Evolutionary conservation across 92 coral and sea anemone genomes (phyloP).

Genomic region (Galaxea fascicularis): DNA sequence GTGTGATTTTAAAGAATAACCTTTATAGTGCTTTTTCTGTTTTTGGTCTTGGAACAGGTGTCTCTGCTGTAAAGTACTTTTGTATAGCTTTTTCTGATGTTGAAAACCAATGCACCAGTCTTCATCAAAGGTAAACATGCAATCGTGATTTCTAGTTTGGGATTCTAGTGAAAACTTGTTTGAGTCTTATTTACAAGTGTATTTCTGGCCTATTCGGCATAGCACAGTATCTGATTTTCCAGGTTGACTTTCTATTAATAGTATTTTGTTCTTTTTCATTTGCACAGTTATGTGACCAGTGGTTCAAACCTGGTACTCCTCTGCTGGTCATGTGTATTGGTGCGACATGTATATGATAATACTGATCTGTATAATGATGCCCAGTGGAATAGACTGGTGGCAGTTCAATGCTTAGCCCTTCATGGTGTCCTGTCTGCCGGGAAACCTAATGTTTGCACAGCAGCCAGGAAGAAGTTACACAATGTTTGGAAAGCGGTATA

Average conservation of each 20-base stretch:
- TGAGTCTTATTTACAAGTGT: too few species aligned
- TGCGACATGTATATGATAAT: constrained; percentile 58
- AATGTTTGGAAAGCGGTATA: constrained; percentile 81
- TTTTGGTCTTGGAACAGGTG: constrained; percentile 48
- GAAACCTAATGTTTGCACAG: constrained; percentile 63
- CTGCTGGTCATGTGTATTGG: constrained; percentile 83
- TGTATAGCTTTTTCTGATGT: constrained; percentile 75
- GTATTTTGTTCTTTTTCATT: background rate
- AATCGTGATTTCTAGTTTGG: background rate
- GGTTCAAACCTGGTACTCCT: constrained; percentile 76
- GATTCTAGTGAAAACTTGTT: background rate
- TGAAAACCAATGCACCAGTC: constrained; percentile 65
- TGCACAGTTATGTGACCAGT: constrained; percentile 66
- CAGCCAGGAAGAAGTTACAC: constrained; percentile 76
- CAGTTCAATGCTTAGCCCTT: constrained; percentile 72
- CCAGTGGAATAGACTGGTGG: constrained; percentile 76
- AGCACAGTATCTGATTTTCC: too few species aligned
- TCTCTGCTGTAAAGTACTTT: constrained; percentile 76
- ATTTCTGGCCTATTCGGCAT: too few species aligned
- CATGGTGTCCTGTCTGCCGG: constrained; percentile 88
- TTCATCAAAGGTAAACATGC: constrained; percentile 64
- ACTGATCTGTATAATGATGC: constrained; percentile 68
- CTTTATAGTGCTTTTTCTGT: background rate
- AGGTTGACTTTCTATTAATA: background rate
- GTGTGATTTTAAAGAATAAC: background rate